Evolutionary conservation across 2,113 vertebrate species (phyloP).

Genomic region (Meriones unguiculatus): DNA sequence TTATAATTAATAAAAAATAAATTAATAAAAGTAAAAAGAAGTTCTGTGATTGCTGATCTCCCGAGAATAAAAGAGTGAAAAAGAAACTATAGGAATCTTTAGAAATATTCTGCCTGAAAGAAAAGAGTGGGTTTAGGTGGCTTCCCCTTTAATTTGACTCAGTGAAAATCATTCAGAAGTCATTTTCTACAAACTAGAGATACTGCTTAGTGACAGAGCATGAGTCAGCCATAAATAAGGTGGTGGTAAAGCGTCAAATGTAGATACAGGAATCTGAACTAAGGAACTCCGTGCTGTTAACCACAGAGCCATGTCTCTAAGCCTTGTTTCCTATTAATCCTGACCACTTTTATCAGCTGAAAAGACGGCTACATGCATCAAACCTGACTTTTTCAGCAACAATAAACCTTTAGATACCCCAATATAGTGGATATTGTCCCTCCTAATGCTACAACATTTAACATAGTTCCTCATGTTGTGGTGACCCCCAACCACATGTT

Average conservation of each 20-base stretch:
- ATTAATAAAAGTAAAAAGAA: not conserved
- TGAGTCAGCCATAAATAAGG: not conserved
- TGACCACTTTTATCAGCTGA: not conserved
- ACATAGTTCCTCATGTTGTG: not conserved
- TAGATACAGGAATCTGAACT: not conserved
- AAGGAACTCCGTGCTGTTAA: no score
- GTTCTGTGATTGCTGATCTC: not conserved
- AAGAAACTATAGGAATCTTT: slow-evolving; percentile 10
- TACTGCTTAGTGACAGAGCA: not conserved
- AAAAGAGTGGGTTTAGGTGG: not conserved
- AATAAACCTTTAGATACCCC: not conserved
- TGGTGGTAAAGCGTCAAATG: not conserved
- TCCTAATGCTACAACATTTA: not conserved
- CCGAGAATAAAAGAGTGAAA: not conserved
- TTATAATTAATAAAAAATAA: no score
- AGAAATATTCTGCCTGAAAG: slow-evolving; percentile 44
- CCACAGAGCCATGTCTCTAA: not conserved
- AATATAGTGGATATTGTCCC: not conserved
- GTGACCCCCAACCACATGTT: not conserved
- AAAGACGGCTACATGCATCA: not conserved
- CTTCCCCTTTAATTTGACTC: not conserved
- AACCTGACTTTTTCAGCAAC: not conserved
- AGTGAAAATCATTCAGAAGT: slow-evolving; percentile 35
- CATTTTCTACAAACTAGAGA: not conserved
- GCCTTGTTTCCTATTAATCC: not conserved